phyloP scores from a whole-genome alignment of 2,888 invertebrate species.

The Ophion costatus region DNA sequence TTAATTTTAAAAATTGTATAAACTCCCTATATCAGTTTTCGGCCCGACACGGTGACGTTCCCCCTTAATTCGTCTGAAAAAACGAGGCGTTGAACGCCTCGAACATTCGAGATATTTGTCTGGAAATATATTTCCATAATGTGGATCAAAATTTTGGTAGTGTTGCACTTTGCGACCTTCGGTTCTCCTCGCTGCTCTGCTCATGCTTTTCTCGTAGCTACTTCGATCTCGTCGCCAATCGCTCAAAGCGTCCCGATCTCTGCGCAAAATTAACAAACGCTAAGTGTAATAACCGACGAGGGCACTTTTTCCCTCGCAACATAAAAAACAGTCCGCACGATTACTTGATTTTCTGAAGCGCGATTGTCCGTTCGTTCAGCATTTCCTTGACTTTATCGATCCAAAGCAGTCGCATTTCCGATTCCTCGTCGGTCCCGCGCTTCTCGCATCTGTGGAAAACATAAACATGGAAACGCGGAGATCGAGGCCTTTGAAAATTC shows the following conservation, averaged over 20 bases:
- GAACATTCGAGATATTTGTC: not conserved
- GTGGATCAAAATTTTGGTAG: not conserved
- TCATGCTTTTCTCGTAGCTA: conserved; percentile 75
- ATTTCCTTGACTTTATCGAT: conserved; percentile 86
- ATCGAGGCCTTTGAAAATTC: conserved; percentile 12
- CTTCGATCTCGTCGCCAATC: conserved; percentile 85
- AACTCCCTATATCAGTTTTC: too few relatives aligned
- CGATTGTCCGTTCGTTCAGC: conserved; percentile 85
- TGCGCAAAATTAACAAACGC: conserved; percentile 43
- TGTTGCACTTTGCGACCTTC: conserved; percentile 70
- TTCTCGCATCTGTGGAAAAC: conserved; percentile 72
- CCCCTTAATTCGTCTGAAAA: not conserved
- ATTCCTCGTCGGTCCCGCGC: conserved; percentile 63
- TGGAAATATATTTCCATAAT: not conserved
- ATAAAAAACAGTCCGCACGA: conserved; percentile 15
- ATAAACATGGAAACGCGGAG: conserved; percentile 1
- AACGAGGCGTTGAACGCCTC: too few relatives aligned
- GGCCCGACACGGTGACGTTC: too few relatives aligned
- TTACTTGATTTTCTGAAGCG: conserved; percentile 87
- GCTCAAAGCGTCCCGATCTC: conserved; percentile 83
- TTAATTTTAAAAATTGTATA: too few relatives aligned
- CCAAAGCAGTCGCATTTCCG: conserved; percentile 80
- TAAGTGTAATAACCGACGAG: conserved; percentile 8
- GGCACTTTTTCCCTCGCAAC: not conserved
- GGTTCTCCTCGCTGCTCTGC: conserved; percentile 74